phyloP scores from a whole-genome alignment of 2,888 invertebrate species.

The Rhimphoctona megacephalus region DNA sequence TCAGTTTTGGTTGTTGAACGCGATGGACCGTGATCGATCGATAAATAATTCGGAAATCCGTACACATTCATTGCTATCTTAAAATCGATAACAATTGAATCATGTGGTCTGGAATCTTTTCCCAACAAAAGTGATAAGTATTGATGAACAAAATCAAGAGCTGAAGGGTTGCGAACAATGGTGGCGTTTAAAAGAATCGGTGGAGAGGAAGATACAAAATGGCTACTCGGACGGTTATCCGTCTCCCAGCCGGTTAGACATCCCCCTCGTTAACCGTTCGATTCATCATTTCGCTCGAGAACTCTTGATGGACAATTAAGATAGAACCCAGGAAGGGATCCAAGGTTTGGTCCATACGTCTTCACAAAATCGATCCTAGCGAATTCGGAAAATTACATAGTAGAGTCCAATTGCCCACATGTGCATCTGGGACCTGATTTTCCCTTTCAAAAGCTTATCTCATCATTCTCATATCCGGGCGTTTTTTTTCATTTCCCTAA shows the following conservation, averaged over 20 bases:
- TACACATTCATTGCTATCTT: constrained; percentile 1
- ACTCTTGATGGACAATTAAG: constrained; percentile 74
- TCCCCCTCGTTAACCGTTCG: constrained; percentile 73
- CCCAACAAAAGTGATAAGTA: not conserved
- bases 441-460: constrained; percentile 22
- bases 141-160: not conserved
- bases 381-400: constrained; percentile 25
- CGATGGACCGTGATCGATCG: constrained; percentile 40
- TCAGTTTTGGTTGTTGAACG: constrained; percentile 43
- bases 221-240: constrained; percentile 24
- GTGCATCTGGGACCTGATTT: constrained; percentile 36
- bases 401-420: constrained; percentile 24
- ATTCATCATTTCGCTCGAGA: constrained; percentile 75
- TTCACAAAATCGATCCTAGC: not conserved
- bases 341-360: not conserved
- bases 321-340: constrained; percentile 1
- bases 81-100: not conserved
- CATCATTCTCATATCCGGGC: not conserved
- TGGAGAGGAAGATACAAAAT: constrained; percentile 21
- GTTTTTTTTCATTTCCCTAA: constrained; percentile 59
- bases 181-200: constrained; percentile 16
- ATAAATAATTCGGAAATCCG: constrained; percentile 41
- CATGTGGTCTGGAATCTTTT: not conserved
- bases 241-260: constrained; percentile 22
- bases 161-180: constrained; percentile 16